Evolutionary conservation across 2,797 vertebrate species (phyloP), one percentile per base, ranked within the genome.

Genomic region (Crocidura indochinensis): DNA sequence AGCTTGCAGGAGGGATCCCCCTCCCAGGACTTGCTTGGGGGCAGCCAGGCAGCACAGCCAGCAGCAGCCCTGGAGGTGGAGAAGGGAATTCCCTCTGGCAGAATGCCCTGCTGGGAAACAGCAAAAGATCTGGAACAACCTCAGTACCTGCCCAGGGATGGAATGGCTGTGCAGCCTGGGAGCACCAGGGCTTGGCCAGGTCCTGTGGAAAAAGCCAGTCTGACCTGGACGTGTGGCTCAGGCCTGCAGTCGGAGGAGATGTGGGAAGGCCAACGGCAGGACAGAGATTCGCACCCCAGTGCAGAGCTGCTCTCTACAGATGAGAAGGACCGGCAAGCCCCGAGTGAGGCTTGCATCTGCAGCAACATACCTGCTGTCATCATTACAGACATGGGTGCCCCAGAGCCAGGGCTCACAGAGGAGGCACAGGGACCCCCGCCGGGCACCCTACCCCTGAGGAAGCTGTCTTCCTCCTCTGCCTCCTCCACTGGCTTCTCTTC

Each of bases 401-500:
- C 99, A 1, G 97, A 97, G 90, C 97, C 38, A 38, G 91, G 38
- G 87, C 64, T 38, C n/a, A 22, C 88, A 69, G 97, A 97, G n/a
- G 98, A 98, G 92, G 91, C 72, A 10, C 75, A 98, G 86, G 95
- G 95, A 2, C 96, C 97, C 94, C 98, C 98, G 60, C 96, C 72
- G 2, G 91, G 98, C 71, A 94, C 22, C 73, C 96, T 98, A 91
- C 97, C 98, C 0, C 95, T 98, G 87, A 98, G 99, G 95, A 99
- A 99, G 96, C 98, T 99, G 90, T 99, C 99, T 0, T 99, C 99
- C 0, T 99, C 99, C n/a, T 99, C 99, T 0, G 98, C 99, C 11
- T 99, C 99, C 80, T 99, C 99, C 12, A 99, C 99, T 0, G 99
- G 99, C 38, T 99, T 99, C 97, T 99, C 99, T 74, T 99, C 99